Conservation (phyloP, 2,797 vertebrate genomes). For the Caiman crocodilus region DNA sequence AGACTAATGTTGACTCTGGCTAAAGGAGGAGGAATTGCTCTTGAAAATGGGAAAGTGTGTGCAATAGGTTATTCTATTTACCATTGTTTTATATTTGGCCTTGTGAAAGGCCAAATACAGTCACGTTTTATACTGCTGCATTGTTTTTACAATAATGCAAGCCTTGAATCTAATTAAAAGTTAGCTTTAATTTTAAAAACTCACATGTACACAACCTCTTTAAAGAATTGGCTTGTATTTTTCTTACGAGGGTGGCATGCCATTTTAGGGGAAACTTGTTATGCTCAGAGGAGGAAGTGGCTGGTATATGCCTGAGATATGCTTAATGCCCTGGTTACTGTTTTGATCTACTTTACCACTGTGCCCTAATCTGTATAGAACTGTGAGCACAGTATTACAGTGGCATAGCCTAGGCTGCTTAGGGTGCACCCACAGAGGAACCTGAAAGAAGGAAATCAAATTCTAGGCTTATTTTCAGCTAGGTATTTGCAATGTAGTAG, state of each 20-base stretch:
- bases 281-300: not conserved
- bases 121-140: too few species aligned
- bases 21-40: not conserved
- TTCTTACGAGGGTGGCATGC: not conserved
- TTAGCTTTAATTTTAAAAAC: too few species aligned
- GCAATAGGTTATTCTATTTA: not conserved
- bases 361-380: fast-evolving
- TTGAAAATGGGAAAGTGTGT: not conserved
- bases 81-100: not conserved
- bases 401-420: not conserved
- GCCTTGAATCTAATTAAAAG: too few species aligned
- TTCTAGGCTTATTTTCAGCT: not conserved
- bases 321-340: not conserved
- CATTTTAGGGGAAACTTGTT: too few species aligned
- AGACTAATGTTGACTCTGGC: not conserved
- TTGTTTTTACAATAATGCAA: too few species aligned
- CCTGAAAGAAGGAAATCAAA: not conserved
- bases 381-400: not conserved
- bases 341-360: not conserved
- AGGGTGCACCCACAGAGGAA: not conserved
- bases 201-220: too few species aligned
- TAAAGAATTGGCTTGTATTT: not conserved
- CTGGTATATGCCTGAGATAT: too few species aligned
- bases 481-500: not conserved
- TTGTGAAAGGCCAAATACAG: not conserved